phyloP scores from a whole-genome alignment of 2,888 invertebrate genomes.

The Drosophila melanosoma region DNA sequence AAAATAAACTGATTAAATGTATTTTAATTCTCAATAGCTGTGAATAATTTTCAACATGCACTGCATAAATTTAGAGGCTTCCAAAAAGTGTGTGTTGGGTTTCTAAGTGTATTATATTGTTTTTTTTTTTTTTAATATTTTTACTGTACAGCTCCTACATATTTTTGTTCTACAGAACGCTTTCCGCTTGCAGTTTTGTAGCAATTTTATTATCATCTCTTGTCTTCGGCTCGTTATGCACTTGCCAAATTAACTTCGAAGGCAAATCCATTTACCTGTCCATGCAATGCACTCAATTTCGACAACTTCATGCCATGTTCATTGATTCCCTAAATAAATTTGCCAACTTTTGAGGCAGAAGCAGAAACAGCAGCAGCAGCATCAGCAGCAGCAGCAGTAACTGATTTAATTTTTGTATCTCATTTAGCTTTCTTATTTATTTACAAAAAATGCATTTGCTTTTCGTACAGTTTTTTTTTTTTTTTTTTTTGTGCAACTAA shows the following conservation, averaged over 20 bases:
- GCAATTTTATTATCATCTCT: conserved; percentile 33
- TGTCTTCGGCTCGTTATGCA: conserved; percentile 14
- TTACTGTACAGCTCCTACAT: background rate
- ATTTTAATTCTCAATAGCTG: background rate
- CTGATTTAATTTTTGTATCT: conserved; percentile 52
- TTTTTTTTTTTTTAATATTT: background rate
- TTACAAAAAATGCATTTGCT: conserved; percentile 70
- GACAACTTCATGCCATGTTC: conserved; percentile 51
- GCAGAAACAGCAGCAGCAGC: conserved; percentile 2
- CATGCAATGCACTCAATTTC: conserved; percentile 47
- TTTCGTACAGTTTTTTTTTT: conserved; percentile 18
- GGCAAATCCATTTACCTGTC: conserved; percentile 51
- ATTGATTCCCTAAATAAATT: conserved; percentile 73
- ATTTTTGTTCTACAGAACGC: too few relatives aligned
- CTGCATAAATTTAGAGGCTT: background rate
- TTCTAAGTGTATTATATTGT: background rate
- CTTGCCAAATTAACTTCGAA: conserved; percentile 46
- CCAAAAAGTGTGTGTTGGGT: background rate
- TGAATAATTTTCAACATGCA: background rate
- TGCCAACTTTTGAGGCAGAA: conserved; percentile 39
- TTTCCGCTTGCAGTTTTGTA: background rate
- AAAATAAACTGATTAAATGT: background rate
- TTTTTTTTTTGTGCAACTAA: conserved; percentile 33
- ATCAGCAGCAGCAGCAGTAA: background rate
- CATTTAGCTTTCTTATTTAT: conserved; percentile 68